These are phyloP conservation scores for Crematogaster levior DNA, from an alignment of 2,888 invertebrate species.

Conservation along the genomic window DNA sequence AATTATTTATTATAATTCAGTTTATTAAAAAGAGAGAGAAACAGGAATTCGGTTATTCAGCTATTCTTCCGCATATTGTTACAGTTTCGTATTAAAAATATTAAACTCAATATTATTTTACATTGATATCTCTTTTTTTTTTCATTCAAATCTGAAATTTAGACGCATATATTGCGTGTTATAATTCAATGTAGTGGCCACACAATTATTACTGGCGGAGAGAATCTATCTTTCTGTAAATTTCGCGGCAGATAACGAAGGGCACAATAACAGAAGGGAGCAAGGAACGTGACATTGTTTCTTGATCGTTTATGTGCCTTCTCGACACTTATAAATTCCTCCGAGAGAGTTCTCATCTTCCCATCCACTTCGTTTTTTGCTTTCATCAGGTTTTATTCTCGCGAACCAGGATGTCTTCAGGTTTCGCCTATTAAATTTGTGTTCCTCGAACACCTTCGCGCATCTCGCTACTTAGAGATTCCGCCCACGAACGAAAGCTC, in stretches of 20 bases:
- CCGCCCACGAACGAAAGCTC: conserved; percentile 54
- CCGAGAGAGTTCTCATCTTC: background rate
- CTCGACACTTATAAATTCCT: conserved; percentile 30
- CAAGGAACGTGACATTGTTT: conserved; percentile 26
- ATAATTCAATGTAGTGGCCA: conserved; percentile 19
- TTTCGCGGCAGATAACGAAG: conserved; percentile 42
- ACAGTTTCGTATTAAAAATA: background rate
- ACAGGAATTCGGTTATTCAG: background rate
- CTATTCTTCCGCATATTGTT: background rate
- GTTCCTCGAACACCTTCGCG: conserved; percentile 40
- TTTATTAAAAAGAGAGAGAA: background rate
- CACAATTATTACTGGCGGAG: background rate
- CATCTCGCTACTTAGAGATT: conserved; percentile 50
- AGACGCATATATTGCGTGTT: background rate
- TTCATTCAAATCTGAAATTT: background rate
- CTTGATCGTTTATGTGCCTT: conserved; percentile 18
- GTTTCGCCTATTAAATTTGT: conserved; percentile 62
- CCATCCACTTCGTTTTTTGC: background rate
- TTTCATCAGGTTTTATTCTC: conserved; percentile 50
- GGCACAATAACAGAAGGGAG: conserved; percentile 5
- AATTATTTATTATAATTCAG: background rate
- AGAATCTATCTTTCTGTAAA: conserved; percentile 43
- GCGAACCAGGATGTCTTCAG: conserved; percentile 45
- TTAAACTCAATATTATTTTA: conserved; percentile 10
- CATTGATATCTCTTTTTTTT: conserved; percentile 13